A percentile compares a stretch with the other conserved stretches of the same genome.
These are phyloP conservation scores for Metopia argyrocephala DNA, from an alignment of 2,888 invertebrate species.

Conservation along the genomic window DNA sequence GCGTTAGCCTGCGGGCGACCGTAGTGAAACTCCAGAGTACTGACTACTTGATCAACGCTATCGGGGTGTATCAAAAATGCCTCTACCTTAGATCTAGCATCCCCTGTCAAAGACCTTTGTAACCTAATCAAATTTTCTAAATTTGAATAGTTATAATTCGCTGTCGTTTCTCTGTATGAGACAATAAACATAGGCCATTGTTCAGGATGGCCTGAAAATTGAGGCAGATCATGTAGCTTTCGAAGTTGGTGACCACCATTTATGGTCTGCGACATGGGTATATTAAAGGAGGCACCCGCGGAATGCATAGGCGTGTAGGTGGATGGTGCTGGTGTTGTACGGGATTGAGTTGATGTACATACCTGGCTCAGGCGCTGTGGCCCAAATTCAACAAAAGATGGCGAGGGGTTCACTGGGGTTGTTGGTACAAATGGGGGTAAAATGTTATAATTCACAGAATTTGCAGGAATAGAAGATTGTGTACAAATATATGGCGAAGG, in stretches of 20 bases:
- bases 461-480: no score
- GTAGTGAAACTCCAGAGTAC: constrained; percentile 62
- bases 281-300: constrained; percentile 5
- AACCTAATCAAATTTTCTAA: constrained; percentile 60
- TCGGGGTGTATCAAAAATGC: constrained; percentile 63
- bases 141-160: constrained; percentile 52
- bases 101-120: constrained; percentile 58
- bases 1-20: constrained; percentile 63
- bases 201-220: constrained; percentile 62
- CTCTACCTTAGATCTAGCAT: constrained; percentile 56
- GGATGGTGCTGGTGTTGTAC: constrained; percentile 17
- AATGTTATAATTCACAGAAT: no score
- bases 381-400: not conserved
- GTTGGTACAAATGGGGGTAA: no score
- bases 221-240: constrained; percentile 61
- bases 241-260: constrained; percentile 31
- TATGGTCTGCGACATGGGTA: not conserved
- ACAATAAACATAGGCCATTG: constrained; percentile 66
- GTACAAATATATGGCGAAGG: no score
- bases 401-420: no score
- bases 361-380: not conserved
- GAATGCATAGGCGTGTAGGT: not conserved
- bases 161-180: constrained; percentile 56
- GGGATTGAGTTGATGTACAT: no score
- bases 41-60: constrained; percentile 50